These are phyloP conservation scores for Python bivittatus DNA, from an alignment of 2,113 vertebrate species.

Conservation along the genomic window DNA sequence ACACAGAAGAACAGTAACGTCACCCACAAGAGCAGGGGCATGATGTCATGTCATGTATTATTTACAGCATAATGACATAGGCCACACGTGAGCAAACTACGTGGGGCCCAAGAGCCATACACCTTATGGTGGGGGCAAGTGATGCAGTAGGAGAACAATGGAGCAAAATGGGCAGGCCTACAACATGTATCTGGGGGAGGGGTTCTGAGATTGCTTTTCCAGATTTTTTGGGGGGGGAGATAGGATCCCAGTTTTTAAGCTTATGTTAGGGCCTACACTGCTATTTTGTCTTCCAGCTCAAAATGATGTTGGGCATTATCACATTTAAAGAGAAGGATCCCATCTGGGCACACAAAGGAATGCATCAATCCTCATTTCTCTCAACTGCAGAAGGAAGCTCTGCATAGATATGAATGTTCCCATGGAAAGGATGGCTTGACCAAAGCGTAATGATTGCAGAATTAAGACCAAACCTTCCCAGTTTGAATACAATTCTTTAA, in stretches of 20 bases:
- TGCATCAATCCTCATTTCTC: not conserved
- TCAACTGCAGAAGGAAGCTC: not conserved
- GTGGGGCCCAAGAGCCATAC: too few species aligned
- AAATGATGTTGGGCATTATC: not conserved
- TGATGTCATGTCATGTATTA: not conserved
- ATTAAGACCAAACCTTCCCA: not conserved
- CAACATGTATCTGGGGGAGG: not conserved
- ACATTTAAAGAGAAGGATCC: not conserved
- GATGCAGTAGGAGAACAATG: not conserved
- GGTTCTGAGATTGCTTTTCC: not conserved
- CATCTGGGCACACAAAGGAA: not conserved
- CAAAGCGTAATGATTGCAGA: not conserved
- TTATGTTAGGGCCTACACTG: not conserved
- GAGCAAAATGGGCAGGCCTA: not conserved
- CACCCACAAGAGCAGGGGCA: not conserved
- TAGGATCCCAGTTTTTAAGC: not conserved
- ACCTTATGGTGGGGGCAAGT: too few species aligned
- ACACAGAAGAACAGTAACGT: not conserved
- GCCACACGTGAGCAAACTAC: not conserved
- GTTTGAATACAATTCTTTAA: not conserved
- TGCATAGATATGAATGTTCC: not conserved
- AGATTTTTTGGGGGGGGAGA: not conserved
- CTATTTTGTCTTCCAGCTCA: not conserved
- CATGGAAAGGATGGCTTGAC: not conserved
- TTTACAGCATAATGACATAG: not conserved